Evolutionary conservation across 2,113 vertebrate species (phyloP).

Genomic region (Guaruba guarouba): DNA sequence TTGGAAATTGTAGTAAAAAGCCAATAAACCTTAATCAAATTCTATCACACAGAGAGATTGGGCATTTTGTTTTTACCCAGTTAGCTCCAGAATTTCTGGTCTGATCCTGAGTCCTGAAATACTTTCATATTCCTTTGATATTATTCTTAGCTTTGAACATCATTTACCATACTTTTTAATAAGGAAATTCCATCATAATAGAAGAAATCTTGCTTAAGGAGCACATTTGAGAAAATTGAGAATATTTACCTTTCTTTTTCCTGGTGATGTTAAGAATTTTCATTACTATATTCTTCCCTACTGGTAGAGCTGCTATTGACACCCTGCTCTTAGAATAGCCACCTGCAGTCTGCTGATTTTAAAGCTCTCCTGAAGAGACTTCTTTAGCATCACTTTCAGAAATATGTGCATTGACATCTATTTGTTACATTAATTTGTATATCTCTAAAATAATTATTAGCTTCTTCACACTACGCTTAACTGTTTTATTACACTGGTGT

Average conservation of each 20-base stretch:
- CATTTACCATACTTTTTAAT: neutral
- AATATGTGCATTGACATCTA: neutral
- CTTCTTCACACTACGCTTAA: neutral
- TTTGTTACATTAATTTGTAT: neutral
- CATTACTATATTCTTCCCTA: neutral
- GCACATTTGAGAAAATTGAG: neutral
- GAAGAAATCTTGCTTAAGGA: neutral
- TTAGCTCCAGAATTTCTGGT: conserved; percentile 23
- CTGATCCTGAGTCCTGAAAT: neutral
- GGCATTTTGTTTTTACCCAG: conserved; percentile 31
- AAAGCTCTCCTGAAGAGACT: neutral
- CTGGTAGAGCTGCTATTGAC: neutral
- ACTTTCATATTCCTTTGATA: neutral
- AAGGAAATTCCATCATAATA: neutral
- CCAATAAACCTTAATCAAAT: conserved; percentile 66
- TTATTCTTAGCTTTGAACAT: conserved; percentile 8
- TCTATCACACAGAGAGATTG: conserved; percentile 14
- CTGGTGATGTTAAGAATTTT: neutral
- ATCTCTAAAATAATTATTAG: neutral
- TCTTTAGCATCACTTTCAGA: neutral
- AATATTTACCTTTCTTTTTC: neutral
- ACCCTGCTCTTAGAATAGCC: neutral
- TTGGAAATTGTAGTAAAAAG: conserved; percentile 58
- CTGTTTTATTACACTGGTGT: neutral
- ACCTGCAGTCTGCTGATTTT: neutral